Evolutionary conservation across 2,888 invertebrate genomes (phyloP).

Genomic region (Mythimna pallens): DNA sequence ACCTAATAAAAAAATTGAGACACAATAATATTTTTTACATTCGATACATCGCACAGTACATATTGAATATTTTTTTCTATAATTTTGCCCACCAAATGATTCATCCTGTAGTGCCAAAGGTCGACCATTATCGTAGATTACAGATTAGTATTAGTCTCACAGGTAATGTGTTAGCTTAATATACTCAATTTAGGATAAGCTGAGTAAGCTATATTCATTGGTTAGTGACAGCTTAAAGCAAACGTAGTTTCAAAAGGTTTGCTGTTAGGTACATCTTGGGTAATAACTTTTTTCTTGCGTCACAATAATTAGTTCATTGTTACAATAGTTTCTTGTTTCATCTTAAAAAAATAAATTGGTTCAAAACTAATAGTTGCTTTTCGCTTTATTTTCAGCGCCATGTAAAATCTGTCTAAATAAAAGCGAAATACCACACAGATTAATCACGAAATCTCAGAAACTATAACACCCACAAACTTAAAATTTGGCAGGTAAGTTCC

Average conservation of each 20-base stretch:
- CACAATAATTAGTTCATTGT: neutral
- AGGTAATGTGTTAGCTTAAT: conserved; percentile 24
- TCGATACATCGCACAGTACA: no score
- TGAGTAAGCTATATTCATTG: conserved; percentile 16
- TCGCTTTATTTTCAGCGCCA: no score
- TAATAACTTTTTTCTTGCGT: neutral
- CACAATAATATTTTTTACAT: no score
- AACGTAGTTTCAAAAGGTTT: neutral
- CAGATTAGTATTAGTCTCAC: conserved; percentile 5
- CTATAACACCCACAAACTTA: no score
- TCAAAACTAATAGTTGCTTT: no score
- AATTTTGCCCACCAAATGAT: neutral
- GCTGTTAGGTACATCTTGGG: neutral
- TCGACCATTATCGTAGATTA: neutral
- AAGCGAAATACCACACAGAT: no score
- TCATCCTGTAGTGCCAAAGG: neutral
- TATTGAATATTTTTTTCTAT: no score
- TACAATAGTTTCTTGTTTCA: neutral
- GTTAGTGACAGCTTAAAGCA: neutral
- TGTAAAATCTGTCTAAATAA: no score
- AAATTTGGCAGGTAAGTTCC: no score
- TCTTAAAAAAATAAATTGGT: neutral
- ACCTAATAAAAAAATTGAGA: no score
- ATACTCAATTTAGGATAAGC: conserved; percentile 18
- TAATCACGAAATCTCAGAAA: no score